A percentile compares a stretch with the other conserved stretches of the same genome.
Evolutionary conservation across 2,888 invertebrate species (phyloP).

Genomic region (Drosophila limbata): DNA sequence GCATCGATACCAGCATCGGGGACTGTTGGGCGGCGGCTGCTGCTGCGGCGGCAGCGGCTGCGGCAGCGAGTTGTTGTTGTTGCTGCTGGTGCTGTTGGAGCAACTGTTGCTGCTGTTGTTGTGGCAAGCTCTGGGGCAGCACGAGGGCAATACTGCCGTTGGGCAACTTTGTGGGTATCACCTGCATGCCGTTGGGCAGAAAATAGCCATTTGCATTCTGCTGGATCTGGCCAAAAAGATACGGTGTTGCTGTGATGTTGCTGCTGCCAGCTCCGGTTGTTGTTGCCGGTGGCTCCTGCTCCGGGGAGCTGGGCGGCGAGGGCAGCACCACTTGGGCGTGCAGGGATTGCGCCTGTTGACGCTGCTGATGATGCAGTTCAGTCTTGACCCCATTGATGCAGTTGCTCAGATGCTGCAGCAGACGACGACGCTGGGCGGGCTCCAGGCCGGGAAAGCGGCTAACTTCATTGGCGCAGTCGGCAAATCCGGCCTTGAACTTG

Average conservation of each 20-base stretch:
- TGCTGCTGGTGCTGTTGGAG: slow-evolving; percentile 84
- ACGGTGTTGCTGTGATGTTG: slow-evolving; percentile 62
- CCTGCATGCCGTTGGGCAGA: slow-evolving; percentile 90
- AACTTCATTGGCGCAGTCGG: slow-evolving; percentile 95
- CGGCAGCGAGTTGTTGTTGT: slow-evolving; percentile 20
- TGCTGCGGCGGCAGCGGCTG: slow-evolving; percentile 86
- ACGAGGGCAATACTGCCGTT: slow-evolving; percentile 94
- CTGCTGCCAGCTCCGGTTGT: slow-evolving; percentile 51
- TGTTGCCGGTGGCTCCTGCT: slow-evolving; percentile 82
- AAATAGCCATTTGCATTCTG: slow-evolving; percentile 87
- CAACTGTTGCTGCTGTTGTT: slow-evolving; percentile 86
- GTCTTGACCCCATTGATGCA: slow-evolving; percentile 87
- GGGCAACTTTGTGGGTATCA: slow-evolving; percentile 92
- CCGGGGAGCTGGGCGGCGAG: slow-evolving; percentile 84
- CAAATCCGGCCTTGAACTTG: slow-evolving; percentile 94
- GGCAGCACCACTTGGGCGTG: slow-evolving; percentile 87
- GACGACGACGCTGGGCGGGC: slow-evolving; percentile 89
- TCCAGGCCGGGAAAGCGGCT: slow-evolving; percentile 91
- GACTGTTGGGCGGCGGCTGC: slow-evolving; percentile 82
- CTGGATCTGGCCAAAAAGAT: slow-evolving; percentile 81
- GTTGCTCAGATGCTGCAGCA: slow-evolving; percentile 91
- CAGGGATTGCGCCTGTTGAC: slow-evolving; percentile 83
- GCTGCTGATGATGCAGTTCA: slow-evolving; percentile 83
- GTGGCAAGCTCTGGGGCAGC: slow-evolving; percentile 88
- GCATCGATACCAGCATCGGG: slow-evolving; percentile 91